Percentiles rank a stretch among this genome's conserved stretches.
Conservation (phyloP, 1,140 invertebrate species). For the Hypsibius dujardini region DNA sequence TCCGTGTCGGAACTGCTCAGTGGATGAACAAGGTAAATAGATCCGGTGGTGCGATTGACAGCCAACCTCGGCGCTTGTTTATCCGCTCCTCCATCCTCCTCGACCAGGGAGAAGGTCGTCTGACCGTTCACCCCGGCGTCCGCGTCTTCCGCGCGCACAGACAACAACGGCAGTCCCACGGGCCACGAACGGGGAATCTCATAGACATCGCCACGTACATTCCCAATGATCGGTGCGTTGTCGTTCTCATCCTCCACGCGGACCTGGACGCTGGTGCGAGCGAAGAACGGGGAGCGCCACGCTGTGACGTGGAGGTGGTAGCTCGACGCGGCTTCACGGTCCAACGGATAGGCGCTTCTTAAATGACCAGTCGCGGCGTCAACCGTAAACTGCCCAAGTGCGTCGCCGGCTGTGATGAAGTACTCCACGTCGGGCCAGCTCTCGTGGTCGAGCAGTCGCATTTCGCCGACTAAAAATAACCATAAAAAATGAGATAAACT, state of each 20-base stretch:
- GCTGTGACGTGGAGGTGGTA: slow-evolving; percentile 72
- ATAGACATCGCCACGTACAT: not conserved
- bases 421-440: not conserved
- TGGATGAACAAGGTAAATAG: slow-evolving; percentile 26
- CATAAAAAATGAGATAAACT: too few species aligned
- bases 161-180: slow-evolving; percentile 17
- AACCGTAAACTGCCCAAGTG: slow-evolving; percentile 50
- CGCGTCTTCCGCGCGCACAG: slow-evolving; percentile 21
- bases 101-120: slow-evolving; percentile 17
- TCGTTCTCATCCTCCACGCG: slow-evolving; percentile 72
- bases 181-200: not conserved
- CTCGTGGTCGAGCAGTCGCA: not conserved
- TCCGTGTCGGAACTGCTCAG: too few species aligned
- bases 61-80: slow-evolving; percentile 26
- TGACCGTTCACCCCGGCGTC: slow-evolving; percentile 21
- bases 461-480: too few species aligned
- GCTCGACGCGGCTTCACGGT: slow-evolving; percentile 54
- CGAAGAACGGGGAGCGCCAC: slow-evolving; percentile 63
- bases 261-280: slow-evolving; percentile 62
- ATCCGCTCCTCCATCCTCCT: too few species aligned
- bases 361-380: slow-evolving; percentile 67
- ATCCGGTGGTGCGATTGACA: slow-evolving; percentile 28
- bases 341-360: slow-evolving; percentile 54
- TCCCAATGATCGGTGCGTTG: slow-evolving; percentile 47
- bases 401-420: not conserved